Conservation (phyloP, 2,113 vertebrate genomes). For the Ctenodactylus gundi region DNA sequence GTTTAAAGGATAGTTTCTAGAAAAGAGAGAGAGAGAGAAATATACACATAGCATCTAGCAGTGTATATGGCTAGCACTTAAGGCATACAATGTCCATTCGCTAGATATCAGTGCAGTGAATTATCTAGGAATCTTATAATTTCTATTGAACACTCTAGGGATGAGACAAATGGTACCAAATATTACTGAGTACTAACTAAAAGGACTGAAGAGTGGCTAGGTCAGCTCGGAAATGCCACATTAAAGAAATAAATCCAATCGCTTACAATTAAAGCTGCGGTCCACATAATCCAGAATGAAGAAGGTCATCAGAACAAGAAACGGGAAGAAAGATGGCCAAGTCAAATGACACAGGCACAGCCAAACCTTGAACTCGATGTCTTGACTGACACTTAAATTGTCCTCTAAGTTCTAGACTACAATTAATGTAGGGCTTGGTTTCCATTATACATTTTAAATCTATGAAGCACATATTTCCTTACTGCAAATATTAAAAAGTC, state of each 20-base stretch:
- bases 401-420: neutral
- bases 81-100: too few relatives aligned
- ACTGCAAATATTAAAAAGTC: conserved; percentile 22
- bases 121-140: neutral
- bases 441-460: neutral
- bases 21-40: conserved; percentile 43
- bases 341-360: neutral
- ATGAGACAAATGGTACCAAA: neutral
- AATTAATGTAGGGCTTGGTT: neutral
- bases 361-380: neutral
- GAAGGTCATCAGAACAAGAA: neutral
- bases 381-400: neutral
- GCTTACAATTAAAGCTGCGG: neutral
- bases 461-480: neutral
- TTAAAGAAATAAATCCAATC: conserved; percentile 3
- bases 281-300: neutral
- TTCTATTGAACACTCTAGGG: neutral
- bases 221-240: neutral
- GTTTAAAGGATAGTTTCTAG: neutral
- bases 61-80: neutral
- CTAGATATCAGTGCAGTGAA: neutral
- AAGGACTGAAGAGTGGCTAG: neutral
- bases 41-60: neutral
- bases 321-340: neutral
- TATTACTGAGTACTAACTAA: neutral